Base-by-base conservation (phyloP, 2,888 invertebrate species). In the Xanthorhoe spadicearia region DNA sequence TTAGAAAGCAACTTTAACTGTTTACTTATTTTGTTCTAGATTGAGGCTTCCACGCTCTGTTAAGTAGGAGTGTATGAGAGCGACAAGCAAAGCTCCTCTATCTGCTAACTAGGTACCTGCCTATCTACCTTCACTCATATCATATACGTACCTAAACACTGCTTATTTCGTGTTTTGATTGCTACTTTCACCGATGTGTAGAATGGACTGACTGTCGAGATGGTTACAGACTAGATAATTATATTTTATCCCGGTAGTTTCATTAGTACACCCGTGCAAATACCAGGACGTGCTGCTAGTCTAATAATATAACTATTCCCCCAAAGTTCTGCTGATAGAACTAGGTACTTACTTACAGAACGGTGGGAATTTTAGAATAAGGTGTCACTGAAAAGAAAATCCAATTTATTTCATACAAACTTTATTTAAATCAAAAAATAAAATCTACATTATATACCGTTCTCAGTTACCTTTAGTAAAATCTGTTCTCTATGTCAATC, bases 371-470 rank as follows among this genome's bases (percentile, higher is more conserved):
- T 28, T 28, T 28, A 2, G 2, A 28, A 28, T 28, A 28, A 28
- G 28, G 28, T 28, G 28, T 32, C 3, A 3, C 13, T 43, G 10
- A 43, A 43, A 43, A 43, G 38, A 61, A 57, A 48, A 67, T 43
- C 50, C 57, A 69, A 66, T 48, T 19, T 82, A 84, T 92, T 92
- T 92, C 83, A 86, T 92, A 93, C 91, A 93, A 93, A 93, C 90
- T 93, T 93, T 93, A 93, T 91, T 93, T 90, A 92, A 92, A 90
- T 93, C 92, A 88, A 93, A 93, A 93, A 93, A 93, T 93, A 93
- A 93, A 92, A 87, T 91, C 90, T 92, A 92, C 92, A 92, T 87
- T 90, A 87, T 90, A 87, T 88, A 90, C 85, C 89, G 85, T 82
- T 88, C 87, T 86, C 84, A 86, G 81, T 72, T 86, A 85, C 85